Percentiles rank a stretch among this genome's conserved stretches.
Evolutionary conservation across 2,797 vertebrate genomes (phyloP).

Genomic region (Tokudaia tokunoshimensis): DNA sequence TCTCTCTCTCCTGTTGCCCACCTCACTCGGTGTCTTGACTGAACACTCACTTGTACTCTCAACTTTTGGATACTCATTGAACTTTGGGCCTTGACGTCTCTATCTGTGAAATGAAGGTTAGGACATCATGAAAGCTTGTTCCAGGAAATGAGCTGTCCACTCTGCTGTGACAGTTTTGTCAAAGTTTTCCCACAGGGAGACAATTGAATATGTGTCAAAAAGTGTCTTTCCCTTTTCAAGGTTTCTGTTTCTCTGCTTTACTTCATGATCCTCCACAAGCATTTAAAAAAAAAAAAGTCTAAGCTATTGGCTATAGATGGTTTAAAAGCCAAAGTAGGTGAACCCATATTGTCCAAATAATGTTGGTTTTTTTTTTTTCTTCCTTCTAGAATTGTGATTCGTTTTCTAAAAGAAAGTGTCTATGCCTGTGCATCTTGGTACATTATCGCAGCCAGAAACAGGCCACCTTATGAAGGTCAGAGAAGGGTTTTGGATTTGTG

Average conservation of each 20-base stretch:
- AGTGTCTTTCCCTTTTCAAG: neutral
- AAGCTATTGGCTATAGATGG: neutral
- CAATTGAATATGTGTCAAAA: neutral
- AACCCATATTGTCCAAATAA: neutral
- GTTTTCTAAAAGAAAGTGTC: neutral
- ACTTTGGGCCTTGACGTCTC: neutral
- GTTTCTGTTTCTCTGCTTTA: constrained; percentile 42
- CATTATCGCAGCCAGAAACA: constrained; percentile 24
- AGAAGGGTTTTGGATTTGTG: neutral
- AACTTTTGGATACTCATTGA: neutral
- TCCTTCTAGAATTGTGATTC: neutral
- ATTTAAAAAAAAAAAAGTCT: neutral
- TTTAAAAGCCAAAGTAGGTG: neutral
- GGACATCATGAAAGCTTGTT: neutral
- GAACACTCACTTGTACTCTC: neutral
- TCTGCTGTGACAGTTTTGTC: neutral
- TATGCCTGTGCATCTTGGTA: neutral
- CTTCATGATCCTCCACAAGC: neutral
- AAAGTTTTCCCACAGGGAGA: neutral
- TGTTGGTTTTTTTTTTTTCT: neutral
- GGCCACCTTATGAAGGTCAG: neutral
- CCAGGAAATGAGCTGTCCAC: neutral
- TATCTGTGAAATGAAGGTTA: neutral
- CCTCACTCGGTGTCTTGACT: neutral
- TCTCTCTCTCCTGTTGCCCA: neutral